Conservation (phyloP, 2,113 vertebrate species). For the Misgurnus anguillicaudatus region DNA sequence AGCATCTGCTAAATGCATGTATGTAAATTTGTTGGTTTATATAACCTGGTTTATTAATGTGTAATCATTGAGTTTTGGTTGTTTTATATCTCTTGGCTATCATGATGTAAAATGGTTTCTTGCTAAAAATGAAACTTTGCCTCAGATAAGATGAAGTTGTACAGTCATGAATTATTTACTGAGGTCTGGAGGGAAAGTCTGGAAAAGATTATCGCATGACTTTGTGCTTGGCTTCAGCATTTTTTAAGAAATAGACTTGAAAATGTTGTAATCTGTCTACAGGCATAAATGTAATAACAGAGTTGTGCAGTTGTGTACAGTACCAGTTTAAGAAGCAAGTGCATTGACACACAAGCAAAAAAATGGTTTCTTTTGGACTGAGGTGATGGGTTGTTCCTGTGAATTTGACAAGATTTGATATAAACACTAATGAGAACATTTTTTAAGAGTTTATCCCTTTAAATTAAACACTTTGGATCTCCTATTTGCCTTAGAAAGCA, state of each 20-base stretch:
- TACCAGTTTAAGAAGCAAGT: no score
- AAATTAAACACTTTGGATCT: no score
- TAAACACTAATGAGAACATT: no score
- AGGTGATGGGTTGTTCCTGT: not conserved
- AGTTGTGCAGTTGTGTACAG: not conserved
- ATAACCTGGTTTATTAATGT: not conserved
- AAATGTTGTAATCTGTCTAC: not conserved
- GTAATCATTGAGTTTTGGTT: not conserved
- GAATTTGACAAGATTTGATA: no score
- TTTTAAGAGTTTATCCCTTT: no score
- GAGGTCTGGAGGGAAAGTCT: constrained; percentile 10
- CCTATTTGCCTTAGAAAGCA: no score
- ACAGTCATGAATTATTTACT: constrained; percentile 22
- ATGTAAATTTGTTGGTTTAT: no score
- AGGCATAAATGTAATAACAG: not conserved
- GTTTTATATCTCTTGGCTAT: not conserved
- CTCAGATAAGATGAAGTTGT: constrained; percentile 5
- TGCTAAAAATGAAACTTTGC: constrained; percentile 18
- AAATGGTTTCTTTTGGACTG: not conserved
- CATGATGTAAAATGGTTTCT: constrained; percentile 20
- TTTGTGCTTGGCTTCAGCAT: constrained; percentile 5
- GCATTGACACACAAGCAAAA: not conserved
- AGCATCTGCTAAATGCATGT: no score
- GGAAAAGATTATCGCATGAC: constrained; percentile 20
- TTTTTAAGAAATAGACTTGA: not conserved